These are phyloP conservation scores for Phaetusa simplex DNA, from an alignment of 2,113 vertebrate species.

Conservation along the genomic window DNA sequence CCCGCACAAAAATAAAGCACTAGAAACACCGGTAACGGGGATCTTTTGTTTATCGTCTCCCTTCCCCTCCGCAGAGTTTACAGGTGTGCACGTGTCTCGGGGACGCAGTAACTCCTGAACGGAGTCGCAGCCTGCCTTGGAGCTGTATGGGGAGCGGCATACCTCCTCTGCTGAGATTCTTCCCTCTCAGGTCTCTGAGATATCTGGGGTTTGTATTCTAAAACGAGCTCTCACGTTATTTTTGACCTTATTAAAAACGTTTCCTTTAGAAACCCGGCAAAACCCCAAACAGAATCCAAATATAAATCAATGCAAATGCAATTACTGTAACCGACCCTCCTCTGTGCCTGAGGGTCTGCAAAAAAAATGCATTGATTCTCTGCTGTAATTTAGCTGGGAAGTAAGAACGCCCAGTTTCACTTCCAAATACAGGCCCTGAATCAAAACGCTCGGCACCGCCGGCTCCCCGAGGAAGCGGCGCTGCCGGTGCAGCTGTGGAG, in stretches of 20 bases:
- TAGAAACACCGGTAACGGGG: background rate
- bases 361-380: background rate
- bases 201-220: background rate
- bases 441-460: rapidly evolving
- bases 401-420: background rate
- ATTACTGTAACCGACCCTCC: background rate
- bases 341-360: slow-evolving; percentile 19
- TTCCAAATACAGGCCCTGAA: background rate
- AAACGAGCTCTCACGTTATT: background rate
- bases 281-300: slow-evolving; percentile 26
- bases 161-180: background rate
- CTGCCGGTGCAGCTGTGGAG: background rate
- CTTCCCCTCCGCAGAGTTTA: background rate
- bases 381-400: slow-evolving; percentile 11
- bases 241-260: background rate
- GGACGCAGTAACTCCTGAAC: background rate
- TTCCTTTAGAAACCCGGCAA: slow-evolving; percentile 18
- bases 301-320: slow-evolving; percentile 67
- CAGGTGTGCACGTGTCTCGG: background rate
- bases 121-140: background rate
- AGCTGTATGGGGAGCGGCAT: background rate
- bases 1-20: background rate
- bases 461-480: background rate
- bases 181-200: background rate
- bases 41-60: background rate